Conservation (phyloP, 2,113 vertebrate genomes). For the Ascaphus truei region DNA sequence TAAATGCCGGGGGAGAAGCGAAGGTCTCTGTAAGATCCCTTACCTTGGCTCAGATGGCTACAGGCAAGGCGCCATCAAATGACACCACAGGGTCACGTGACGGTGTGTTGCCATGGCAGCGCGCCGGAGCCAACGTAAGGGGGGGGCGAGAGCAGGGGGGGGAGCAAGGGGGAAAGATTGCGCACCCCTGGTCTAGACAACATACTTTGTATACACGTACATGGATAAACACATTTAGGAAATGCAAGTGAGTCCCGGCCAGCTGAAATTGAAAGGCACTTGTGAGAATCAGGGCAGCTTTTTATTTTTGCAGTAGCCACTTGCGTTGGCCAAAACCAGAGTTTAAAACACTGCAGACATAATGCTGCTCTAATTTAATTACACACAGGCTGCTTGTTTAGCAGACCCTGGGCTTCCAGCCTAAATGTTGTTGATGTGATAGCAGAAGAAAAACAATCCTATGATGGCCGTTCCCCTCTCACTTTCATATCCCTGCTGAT, state of each 20-base stretch:
- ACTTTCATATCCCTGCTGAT: slow-evolving; percentile 41
- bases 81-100: too few species aligned
- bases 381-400: neutral
- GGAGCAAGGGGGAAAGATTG: too few species aligned
- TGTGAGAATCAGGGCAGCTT: neutral
- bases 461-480: slow-evolving; percentile 39
- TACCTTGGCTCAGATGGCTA: too few species aligned
- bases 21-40: too few species aligned
- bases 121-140: too few species aligned
- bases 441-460: slow-evolving; percentile 51
- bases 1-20: too few species aligned
- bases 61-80: too few species aligned
- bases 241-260: neutral
- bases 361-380: slow-evolving; percentile 19
- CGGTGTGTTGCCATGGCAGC: too few species aligned
- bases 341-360: slow-evolving; percentile 4
- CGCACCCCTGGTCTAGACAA: too few species aligned
- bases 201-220: neutral
- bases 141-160: too few species aligned
- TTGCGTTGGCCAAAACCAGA: neutral
- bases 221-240: neutral
- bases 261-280: neutral
- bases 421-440: slow-evolving; percentile 41
- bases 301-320: neutral
- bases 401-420: slow-evolving; percentile 42